Evolutionary conservation across 2,888 invertebrate genomes (phyloP), one percentile per base, ranked within the genome.

Genomic region (Balanococcus diminutus): DNA sequence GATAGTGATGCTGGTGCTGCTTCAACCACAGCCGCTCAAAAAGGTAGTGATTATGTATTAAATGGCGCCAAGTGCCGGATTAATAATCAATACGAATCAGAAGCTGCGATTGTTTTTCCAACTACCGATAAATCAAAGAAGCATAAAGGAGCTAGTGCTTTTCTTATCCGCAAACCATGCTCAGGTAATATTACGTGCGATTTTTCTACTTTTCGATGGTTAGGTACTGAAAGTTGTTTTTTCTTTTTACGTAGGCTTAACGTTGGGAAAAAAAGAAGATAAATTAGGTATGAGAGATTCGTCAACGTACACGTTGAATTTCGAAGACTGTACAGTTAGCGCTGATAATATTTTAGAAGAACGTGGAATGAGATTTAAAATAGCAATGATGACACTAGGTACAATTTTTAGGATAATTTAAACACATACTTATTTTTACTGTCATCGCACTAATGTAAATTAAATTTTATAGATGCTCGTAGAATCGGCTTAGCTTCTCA

Each of bases 1-100:
- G 89, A 89, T 67, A 89, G 89, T 86, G 98, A 98, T 92, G 98
- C 98, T 14, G 97, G 98, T 16, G 98, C 98, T n/a, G 98, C 98
- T 0, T 95, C 96, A 0, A 98, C 98, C 0, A 93, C 92, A 6
- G 98, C 98, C 0, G 93, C 92, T 88, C 90, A 92, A 9, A 91
- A 92, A n/a, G 94, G 94, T 0, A 92, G 93, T 88, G 91, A 92
- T 87, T 98, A 94, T 92, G 89, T 93, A 22, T 88, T 97, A 4
- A 97, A 96, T 90, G 97, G 97, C 0, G 96, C 97, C 1, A 97
- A 97, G 90, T 94, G 95, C 6, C 98, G 98, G 98, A 98, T 98
- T 86, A 98, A 98, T 0, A 97, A 97, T 90, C 98, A 94, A 0
- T 95, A 92, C 89, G 98, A 98, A 90, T 94, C 97, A 51, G 93